These are phyloP conservation scores for Carassius auratus DNA, from an alignment of 2,113 vertebrate genomes.

Conservation along the genomic window DNA sequence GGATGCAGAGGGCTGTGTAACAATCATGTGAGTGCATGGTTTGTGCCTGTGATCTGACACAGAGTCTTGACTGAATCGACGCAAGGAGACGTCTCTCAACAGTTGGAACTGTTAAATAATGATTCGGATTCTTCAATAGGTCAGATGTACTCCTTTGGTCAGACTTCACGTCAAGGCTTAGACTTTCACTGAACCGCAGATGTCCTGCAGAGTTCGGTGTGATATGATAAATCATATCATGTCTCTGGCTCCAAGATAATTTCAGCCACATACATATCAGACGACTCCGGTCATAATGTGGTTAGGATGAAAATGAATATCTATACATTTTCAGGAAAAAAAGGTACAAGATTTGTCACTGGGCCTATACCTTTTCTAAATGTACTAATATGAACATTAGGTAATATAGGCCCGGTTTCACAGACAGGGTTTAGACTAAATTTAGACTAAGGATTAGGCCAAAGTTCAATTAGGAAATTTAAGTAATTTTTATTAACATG, in stretches of 20 bases:
- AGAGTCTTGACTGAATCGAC: neutral
- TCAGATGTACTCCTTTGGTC: neutral
- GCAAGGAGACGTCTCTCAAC: neutral
- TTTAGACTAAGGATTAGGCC: too few species aligned
- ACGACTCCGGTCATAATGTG: neutral
- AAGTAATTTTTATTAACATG: too few species aligned
- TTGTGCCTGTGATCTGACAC: slow-evolving; percentile 47
- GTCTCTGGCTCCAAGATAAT: neutral
- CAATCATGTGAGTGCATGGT: slow-evolving; percentile 43
- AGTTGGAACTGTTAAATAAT: neutral
- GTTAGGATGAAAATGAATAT: neutral
- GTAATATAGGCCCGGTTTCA: neutral
- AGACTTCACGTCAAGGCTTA: neutral
- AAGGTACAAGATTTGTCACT: neutral
- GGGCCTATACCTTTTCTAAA: too few species aligned
- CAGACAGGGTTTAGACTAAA: too few species aligned
- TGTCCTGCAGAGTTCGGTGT: neutral
- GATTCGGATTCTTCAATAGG: neutral
- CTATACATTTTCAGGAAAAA: neutral
- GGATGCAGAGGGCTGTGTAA: slow-evolving; percentile 42
- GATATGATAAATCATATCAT: neutral
- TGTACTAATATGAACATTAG: too few species aligned
- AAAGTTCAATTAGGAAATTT: too few species aligned
- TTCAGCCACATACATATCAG: neutral
- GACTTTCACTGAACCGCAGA: slow-evolving; percentile 23